Percentiles rank a stretch among this genome's conserved stretches.
Evolutionary conservation across 1,140 invertebrate genomes (phyloP).

Genomic region (Drosophila cardini): DNA sequence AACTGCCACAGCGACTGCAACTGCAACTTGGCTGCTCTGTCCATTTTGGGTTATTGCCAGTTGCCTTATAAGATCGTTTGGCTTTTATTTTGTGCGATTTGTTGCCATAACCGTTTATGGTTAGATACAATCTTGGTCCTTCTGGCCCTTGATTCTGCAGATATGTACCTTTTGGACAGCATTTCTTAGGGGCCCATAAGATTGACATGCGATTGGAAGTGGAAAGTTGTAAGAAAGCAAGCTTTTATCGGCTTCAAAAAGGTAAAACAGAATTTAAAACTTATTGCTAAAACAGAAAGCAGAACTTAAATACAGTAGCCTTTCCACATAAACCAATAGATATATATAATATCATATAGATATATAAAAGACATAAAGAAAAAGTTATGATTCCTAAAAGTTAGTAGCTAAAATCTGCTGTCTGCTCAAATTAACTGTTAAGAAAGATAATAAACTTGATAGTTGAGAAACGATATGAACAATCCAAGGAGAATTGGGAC

Average conservation of each 20-base stretch:
- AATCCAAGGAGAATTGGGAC: neutral
- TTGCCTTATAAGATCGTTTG: slow-evolving; percentile 62
- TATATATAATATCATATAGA: too few species aligned
- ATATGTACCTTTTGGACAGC: slow-evolving; percentile 7
- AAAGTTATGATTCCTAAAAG: too few species aligned
- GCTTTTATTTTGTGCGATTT: slow-evolving; percentile 66
- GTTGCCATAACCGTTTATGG: slow-evolving; percentile 65
- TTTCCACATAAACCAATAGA: too few species aligned
- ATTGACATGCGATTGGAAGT: slow-evolving; percentile 30
- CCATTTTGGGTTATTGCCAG: slow-evolving; percentile 75
- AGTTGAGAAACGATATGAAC: neutral
- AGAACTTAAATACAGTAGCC: too few species aligned
- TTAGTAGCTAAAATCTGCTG: too few species aligned
- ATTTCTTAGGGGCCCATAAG: slow-evolving; percentile 3
- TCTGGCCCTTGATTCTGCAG: slow-evolving; percentile 26
- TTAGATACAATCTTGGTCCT: slow-evolving; percentile 46
- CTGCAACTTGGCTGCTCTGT: slow-evolving; percentile 42
- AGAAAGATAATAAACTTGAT: neutral
- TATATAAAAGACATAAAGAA: too few species aligned
- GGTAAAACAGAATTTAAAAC: neutral
- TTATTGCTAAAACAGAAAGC: too few species aligned
- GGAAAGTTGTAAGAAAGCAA: slow-evolving; percentile 1
- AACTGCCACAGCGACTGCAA: neutral
- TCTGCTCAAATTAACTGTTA: neutral
- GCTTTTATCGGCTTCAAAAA: neutral